Evolutionary conservation across 2,888 invertebrate genomes (phyloP), one percentile per base, ranked within the genome.

Genomic region (Drosophila longiperda): DNA sequence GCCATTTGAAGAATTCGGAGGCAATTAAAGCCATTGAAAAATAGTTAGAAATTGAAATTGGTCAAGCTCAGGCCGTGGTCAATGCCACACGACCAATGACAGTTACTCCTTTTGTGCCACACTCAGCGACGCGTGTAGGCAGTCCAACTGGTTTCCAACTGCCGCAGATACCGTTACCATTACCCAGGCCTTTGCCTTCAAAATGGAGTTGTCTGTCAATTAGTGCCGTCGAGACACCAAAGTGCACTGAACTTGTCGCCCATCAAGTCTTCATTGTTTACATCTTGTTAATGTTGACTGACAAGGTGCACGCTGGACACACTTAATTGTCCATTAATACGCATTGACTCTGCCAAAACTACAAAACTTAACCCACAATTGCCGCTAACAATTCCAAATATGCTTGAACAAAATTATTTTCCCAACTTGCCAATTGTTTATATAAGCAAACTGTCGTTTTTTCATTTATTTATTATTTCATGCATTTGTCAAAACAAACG

Each of bases 31-130:
- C 15, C 65, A 63, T 61, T 68, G 75, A 57, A 77, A 83, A 77
- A 87, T 75, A 75, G 77, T 75, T 81, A 73, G 85, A 85, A 85
- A 85, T 71, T 83, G 89, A 85, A 89, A 89, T 89, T 79, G 82
- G n/a, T 50, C 38, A 78, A 66, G 58, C 61, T 49, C 49, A 54
- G 26, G 20, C 15, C 38, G 42, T 78, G 82, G 78, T 75, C 82
- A 80, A 78, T 78, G 80, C 52, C 79, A 73, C 59, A 63, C 63
- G 68, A 53, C 50, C 69, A 69, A 71, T 73, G 73, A 83, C 80
- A 85, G 75, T 67, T 73, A 45, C 74, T 78, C 78, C 75, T 78
- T 65, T 61, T 70, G 50, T 54, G 57, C 55, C 58, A 48, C 38
- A 36, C 67, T 73, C 15, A 33, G 32, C 32, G 12, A 23, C 61